Evolutionary conservation across 2,888 invertebrate genomes (phyloP).

Genomic region (Ferdinandea cuprea): DNA sequence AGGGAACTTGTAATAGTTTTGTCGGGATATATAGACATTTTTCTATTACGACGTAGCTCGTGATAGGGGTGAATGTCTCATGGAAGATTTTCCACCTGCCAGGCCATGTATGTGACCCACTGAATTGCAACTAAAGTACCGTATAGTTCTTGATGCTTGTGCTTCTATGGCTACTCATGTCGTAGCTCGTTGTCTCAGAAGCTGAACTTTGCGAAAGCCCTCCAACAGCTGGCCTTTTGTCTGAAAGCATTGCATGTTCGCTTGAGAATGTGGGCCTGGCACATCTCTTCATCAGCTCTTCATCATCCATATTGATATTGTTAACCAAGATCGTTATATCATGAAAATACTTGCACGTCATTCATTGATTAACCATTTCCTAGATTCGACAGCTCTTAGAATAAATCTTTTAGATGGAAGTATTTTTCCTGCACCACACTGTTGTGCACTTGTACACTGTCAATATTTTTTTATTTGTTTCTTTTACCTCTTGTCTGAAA

Average conservation of each 20-base stretch:
- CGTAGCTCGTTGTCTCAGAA: background rate
- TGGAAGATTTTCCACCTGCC: no score
- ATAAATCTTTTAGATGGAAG: background rate
- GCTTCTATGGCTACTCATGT: background rate
- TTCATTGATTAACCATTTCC: background rate
- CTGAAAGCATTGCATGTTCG: background rate
- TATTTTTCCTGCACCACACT: background rate
- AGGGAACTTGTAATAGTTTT: no score
- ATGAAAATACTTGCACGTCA: background rate
- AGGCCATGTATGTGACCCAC: conserved; percentile 43
- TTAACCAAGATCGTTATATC: conserved; percentile 10
- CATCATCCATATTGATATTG: background rate
- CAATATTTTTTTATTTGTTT: no score
- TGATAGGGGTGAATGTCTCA: no score
- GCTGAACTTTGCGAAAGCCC: conserved; percentile 8
- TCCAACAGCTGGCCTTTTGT: background rate
- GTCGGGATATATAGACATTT: no score
- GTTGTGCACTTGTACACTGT: no score
- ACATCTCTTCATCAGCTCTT: conserved; percentile 1
- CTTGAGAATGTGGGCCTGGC: background rate
- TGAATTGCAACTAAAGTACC: conserved; percentile 27
- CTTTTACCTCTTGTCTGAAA: no score
- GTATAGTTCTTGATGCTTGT: background rate
- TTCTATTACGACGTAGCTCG: no score
- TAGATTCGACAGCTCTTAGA: background rate